These are phyloP conservation scores for Phoxinus phoxinus DNA, from an alignment of 2,113 vertebrate genomes.

Conservation along the genomic window DNA sequence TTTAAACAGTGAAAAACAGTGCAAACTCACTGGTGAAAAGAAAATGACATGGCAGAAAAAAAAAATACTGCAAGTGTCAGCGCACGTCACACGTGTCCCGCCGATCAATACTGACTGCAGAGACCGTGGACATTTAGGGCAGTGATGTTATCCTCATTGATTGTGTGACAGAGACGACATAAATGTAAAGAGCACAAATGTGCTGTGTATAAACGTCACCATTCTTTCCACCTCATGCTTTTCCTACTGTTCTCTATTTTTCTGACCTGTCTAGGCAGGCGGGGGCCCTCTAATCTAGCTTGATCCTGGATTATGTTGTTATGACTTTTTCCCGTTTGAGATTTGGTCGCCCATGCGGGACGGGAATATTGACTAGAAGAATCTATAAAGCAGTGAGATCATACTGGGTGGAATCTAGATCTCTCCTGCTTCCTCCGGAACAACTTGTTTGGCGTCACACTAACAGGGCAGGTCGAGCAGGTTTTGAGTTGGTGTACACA, in stretches of 20 bases:
- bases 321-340: slow-evolving; percentile 36
- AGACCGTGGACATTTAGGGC: slow-evolving; percentile 36
- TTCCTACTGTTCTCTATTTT: slow-evolving; percentile 13
- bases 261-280: neutral
- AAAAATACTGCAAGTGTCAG: neutral
- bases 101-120: slow-evolving; percentile 5
- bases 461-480: neutral
- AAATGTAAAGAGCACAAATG: neutral
- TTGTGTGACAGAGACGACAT: neutral
- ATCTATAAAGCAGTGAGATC: neutral
- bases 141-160: slow-evolving; percentile 24
- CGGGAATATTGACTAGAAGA: slow-evolving; percentile 15
- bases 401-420: slow-evolving; percentile 9
- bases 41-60: neutral
- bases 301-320: slow-evolving; percentile 51
- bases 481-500: neutral
- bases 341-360: too few species aligned
- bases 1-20: neutral
- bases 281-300: slow-evolving; percentile 42
- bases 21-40: neutral
- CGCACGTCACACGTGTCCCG: neutral
- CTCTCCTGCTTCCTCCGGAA: neutral
- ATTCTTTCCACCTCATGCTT: neutral
- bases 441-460: neutral
- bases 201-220: neutral